A percentile compares a stretch with the other conserved stretches of the same genome.
Conservation (phyloP, 2,113 vertebrate genomes). For the Ameiurus melas region DNA sequence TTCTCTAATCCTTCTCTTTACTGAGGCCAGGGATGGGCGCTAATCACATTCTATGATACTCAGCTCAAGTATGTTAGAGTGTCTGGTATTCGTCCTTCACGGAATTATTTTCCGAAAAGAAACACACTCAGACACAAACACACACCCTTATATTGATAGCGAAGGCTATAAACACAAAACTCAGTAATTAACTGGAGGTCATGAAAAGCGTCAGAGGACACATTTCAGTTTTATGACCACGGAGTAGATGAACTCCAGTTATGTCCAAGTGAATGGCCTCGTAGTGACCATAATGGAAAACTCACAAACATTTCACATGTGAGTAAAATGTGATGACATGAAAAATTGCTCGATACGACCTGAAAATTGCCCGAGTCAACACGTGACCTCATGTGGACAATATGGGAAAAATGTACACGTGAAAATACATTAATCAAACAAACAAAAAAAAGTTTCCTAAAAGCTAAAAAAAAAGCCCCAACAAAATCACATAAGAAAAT, state of each 20-base stretch:
- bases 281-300: neutral
- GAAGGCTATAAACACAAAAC: neutral
- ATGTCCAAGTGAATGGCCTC: neutral
- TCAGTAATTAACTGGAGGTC: slow-evolving; percentile 30
- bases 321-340: neutral
- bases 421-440: neutral
- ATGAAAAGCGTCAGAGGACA: slow-evolving; percentile 21
- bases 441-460: neutral
- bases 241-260: slow-evolving; percentile 1
- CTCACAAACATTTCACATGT: slow-evolving; percentile 1
- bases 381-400: neutral
- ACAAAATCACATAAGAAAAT: neutral
- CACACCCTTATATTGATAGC: neutral
- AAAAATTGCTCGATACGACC: neutral
- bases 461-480: neutral
- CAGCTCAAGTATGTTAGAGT: slow-evolving; percentile 42
- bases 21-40: slow-evolving; percentile 44
- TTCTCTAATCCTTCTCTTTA: slow-evolving; percentile 45
- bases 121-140: neutral
- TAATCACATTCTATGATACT: slow-evolving; percentile 52
- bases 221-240: slow-evolving; percentile 12
- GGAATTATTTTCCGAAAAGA: neutral
- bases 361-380: neutral
- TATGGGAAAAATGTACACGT: neutral
- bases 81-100: slow-evolving; percentile 55